A percentile compares a stretch with the other conserved stretches of the same genome.
These are phyloP conservation scores for Gnatocerus cornutus DNA, from an alignment of 2,888 invertebrate species.

Conservation along the genomic window DNA sequence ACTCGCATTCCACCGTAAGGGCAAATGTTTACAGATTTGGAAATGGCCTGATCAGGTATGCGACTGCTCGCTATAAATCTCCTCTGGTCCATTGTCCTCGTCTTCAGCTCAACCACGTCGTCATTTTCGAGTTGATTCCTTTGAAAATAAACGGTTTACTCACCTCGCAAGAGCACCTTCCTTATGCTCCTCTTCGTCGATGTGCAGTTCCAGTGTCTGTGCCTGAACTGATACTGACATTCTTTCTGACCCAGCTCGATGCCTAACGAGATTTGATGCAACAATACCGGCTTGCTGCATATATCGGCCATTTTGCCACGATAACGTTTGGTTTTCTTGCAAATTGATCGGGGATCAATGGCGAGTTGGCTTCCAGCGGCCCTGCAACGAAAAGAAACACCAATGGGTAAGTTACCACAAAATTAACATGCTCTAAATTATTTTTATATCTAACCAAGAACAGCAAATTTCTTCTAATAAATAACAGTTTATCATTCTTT, in stretches of 20 bases:
- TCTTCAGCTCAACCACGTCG: constrained; percentile 18
- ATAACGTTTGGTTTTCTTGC: constrained; percentile 87
- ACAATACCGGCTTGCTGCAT: constrained; percentile 88
- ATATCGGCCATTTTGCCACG: constrained; percentile 86
- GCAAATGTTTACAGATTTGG: constrained; percentile 57
- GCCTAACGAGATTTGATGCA: constrained; percentile 89
- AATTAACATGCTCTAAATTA: too few relatives aligned
- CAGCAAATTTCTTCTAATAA: too few relatives aligned
- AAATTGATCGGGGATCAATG: constrained; percentile 91
- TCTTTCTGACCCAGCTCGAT: constrained; percentile 88
- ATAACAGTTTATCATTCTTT: too few relatives aligned
- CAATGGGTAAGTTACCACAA: not conserved
- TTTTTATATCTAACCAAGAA: too few relatives aligned
- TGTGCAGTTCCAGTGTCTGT: constrained; percentile 92
- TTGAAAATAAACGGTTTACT: constrained; percentile 59
- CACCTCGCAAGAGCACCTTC: constrained; percentile 91
- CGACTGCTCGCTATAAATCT: constrained; percentile 55
- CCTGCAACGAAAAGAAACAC: constrained; percentile 72
- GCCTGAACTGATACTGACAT: constrained; percentile 90
- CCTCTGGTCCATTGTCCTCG: constrained; percentile 46
- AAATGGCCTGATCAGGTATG: constrained; percentile 57
- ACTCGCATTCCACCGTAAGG: constrained; percentile 56
- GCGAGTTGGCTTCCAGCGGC: constrained; percentile 88
- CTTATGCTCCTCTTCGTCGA: constrained; percentile 85
- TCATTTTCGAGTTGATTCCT: constrained; percentile 19